Evolutionary conservation across 2,797 vertebrate genomes (phyloP).

Genomic region (Notamacropus eugenii): DNA sequence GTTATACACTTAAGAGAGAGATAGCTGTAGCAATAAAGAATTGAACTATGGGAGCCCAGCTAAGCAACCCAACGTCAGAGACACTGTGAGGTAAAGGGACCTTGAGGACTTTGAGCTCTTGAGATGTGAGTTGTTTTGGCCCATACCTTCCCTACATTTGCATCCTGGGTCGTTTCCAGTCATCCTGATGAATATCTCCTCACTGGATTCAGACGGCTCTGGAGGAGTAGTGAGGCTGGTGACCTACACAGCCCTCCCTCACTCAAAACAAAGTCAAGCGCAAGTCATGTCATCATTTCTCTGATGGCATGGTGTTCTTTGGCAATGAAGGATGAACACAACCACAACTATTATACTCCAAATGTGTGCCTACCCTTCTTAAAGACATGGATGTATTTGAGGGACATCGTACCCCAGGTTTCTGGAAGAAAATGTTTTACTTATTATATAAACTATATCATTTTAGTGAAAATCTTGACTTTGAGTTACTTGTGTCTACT

Average conservation of each 20-base stretch:
- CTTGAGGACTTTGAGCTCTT: neutral
- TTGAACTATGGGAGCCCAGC: neutral
- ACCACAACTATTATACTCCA: neutral
- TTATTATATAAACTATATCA: neutral
- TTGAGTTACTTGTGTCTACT: neutral
- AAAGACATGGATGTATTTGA: neutral
- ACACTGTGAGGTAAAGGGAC: neutral
- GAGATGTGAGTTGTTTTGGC: neutral
- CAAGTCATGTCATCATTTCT: no score
- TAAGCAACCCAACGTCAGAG: neutral
- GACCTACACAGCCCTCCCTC: no score
- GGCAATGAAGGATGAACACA: no score
- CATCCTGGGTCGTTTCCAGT: no score
- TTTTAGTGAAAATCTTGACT: neutral
- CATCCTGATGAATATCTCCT: no score
- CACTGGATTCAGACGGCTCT: no score
- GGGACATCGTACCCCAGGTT: neutral
- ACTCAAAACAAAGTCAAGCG: no score
- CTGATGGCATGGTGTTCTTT: no score
- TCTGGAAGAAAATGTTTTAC: neutral
- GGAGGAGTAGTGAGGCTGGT: no score
- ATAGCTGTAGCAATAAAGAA: neutral
- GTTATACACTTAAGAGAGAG: neutral
- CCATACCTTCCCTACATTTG: neutral
- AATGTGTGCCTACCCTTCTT: neutral